These are phyloP conservation scores for Ptilodon capucinus DNA, from an alignment of 2,888 invertebrate genomes.

Conservation along the genomic window DNA sequence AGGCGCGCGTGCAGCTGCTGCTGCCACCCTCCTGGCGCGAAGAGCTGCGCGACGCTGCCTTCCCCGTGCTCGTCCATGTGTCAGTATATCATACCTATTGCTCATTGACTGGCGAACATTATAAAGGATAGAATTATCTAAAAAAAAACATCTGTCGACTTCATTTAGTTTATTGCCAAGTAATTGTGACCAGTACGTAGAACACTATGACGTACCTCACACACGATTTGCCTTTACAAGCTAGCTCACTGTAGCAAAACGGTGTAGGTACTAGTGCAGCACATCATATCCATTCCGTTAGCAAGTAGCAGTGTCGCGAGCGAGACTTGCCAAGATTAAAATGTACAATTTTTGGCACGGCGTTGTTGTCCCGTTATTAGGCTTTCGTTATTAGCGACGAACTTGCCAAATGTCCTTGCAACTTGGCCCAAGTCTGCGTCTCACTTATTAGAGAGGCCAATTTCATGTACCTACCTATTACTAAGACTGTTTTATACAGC, in stretches of 20 bases:
- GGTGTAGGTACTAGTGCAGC: background rate
- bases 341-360: constrained; percentile 17
- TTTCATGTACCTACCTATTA: background rate
- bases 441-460: background rate
- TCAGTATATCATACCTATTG: constrained; percentile 74
- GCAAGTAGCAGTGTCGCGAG: constrained; percentile 1
- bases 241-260: no score
- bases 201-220: no score
- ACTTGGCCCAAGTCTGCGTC: constrained; percentile 1
- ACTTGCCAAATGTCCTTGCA: constrained; percentile 22
- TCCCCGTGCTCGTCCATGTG: constrained; percentile 94
- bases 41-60: constrained; percentile 92
- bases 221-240: no score
- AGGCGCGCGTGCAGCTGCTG: constrained; percentile 93
- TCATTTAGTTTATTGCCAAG: no score
- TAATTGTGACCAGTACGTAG: no score
- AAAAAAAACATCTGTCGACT: no score
- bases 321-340: constrained; percentile 19
- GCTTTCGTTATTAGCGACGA: constrained; percentile 12
- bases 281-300: background rate
- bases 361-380: constrained; percentile 8
- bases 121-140: no score
- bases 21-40: constrained; percentile 95
- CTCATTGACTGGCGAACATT: no score
- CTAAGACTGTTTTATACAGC: no score